phyloP scores from a whole-genome alignment of 2,113 vertebrate genomes.

The Anthoscopus minutus region DNA sequence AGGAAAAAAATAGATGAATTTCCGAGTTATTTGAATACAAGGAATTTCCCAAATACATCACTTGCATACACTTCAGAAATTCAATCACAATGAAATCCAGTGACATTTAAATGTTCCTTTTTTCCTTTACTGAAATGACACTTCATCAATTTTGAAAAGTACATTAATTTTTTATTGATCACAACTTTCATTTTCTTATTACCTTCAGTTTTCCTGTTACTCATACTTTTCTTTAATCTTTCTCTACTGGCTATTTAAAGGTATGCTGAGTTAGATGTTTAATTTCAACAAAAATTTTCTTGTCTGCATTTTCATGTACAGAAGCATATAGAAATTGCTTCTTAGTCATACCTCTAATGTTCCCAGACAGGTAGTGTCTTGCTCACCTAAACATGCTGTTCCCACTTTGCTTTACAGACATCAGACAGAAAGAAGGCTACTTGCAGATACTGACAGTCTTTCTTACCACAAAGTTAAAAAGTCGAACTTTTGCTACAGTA shows the following conservation, averaged over 20 bases:
- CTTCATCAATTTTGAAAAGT: not conserved
- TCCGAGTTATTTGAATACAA: not conserved
- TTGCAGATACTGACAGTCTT: not conserved
- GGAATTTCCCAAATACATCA: not conserved
- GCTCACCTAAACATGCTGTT: not conserved
- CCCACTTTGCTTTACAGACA: not conserved
- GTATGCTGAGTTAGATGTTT: not conserved
- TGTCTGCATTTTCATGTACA: not conserved
- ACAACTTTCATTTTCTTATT: not conserved
- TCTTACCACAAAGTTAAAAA: not conserved
- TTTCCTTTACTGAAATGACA: not conserved
- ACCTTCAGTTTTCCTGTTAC: not conserved
- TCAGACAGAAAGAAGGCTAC: not conserved
- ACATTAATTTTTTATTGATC: not conserved
- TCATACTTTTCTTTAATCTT: not conserved
- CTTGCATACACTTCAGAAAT: not conserved
- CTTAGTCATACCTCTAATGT: not conserved
- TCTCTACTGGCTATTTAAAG: not conserved
- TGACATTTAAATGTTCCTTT: not conserved
- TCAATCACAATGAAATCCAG: not conserved
- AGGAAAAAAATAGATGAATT: not conserved
- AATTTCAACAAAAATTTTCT: not conserved
- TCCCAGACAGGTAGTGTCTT: not conserved
- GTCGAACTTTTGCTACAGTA: rapidly evolving
- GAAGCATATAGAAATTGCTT: not conserved